Conservation (phyloP, 2,797 vertebrate genomes). For the Sylvia borin region DNA sequence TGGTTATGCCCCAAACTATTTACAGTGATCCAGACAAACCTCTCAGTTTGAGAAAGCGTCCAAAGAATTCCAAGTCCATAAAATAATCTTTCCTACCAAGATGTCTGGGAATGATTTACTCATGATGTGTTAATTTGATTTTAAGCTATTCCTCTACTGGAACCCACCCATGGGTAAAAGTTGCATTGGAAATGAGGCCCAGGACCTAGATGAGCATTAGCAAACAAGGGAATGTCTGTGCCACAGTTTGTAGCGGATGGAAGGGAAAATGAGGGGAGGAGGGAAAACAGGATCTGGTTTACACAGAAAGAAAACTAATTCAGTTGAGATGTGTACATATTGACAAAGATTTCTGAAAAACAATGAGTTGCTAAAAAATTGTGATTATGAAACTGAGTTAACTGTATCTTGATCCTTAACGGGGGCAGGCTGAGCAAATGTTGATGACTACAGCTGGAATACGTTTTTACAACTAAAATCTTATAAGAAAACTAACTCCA, state of each 20-base stretch:
- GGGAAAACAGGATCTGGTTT: not conserved
- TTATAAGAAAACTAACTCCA: not conserved
- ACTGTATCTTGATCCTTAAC: not conserved
- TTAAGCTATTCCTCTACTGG: not conserved
- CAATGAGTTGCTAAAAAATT: not conserved
- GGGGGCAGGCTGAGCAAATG: not conserved
- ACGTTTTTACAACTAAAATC: not conserved
- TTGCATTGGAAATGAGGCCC: not conserved
- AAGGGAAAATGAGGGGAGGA: not conserved
- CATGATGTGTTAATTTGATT: not conserved
- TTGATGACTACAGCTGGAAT: not conserved
- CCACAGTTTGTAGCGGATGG: not conserved
- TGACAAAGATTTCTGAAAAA: not conserved
- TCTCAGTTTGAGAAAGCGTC: not conserved
- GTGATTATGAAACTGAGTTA: not conserved
- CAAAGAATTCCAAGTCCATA: not conserved
- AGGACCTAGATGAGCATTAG: not conserved
- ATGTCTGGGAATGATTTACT: not conserved
- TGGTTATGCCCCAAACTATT: conserved; percentile 38
- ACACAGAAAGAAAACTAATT: not conserved
- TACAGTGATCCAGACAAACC: conserved; percentile 36
- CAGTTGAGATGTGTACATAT: not conserved
- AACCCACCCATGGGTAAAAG: not conserved
- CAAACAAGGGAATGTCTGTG: not conserved
- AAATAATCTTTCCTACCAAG: not conserved